Percentiles rank a stretch among this genome's conserved stretches.
phyloP scores from a whole-genome alignment of 2,797 vertebrate species.

The Gadopsis marmoratus region DNA sequence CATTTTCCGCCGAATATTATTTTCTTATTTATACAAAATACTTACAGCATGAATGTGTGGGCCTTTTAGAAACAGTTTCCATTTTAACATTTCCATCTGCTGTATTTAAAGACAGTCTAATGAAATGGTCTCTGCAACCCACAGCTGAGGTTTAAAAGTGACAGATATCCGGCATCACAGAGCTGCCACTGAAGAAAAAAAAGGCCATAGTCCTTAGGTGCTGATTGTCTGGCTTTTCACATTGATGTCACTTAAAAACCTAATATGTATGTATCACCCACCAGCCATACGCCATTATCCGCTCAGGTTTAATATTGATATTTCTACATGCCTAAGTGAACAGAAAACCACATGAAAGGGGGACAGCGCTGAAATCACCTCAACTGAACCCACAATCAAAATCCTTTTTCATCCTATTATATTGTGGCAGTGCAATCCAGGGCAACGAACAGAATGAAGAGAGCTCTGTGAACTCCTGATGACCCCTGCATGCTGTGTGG shows the following conservation, averaged over 20 bases:
- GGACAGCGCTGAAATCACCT: slow-evolving; percentile 40
- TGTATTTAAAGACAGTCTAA: slow-evolving; percentile 25
- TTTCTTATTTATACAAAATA: neutral
- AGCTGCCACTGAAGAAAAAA: slow-evolving; percentile 40
- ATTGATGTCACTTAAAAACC: slow-evolving; percentile 41
- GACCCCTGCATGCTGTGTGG: slow-evolving; percentile 62
- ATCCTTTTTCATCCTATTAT: slow-evolving; percentile 65
- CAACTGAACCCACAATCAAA: slow-evolving; percentile 64
- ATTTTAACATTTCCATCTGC: slow-evolving; percentile 20
- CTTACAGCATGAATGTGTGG: neutral
- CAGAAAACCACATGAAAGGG: slow-evolving; percentile 45
- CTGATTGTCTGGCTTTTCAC: slow-evolving; percentile 45
- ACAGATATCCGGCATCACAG: slow-evolving; percentile 24
- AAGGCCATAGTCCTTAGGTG: slow-evolving; percentile 23
- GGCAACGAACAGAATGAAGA: slow-evolving; percentile 51
- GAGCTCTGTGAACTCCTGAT: slow-evolving; percentile 63
- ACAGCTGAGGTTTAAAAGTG: slow-evolving; percentile 38
- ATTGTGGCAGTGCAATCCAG: slow-evolving; percentile 42
- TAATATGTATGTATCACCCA: slow-evolving; percentile 54
- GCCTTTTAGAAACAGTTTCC: slow-evolving; percentile 3
- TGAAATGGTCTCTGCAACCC: slow-evolving; percentile 29
- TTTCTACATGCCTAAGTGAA: slow-evolving; percentile 57
- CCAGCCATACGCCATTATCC: slow-evolving; percentile 50
- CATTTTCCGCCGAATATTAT: slow-evolving; percentile 5
- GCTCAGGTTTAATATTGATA: slow-evolving; percentile 58